phyloP scores from a whole-genome alignment of 2,888 invertebrate genomes.

The Xylota segnis region DNA sequence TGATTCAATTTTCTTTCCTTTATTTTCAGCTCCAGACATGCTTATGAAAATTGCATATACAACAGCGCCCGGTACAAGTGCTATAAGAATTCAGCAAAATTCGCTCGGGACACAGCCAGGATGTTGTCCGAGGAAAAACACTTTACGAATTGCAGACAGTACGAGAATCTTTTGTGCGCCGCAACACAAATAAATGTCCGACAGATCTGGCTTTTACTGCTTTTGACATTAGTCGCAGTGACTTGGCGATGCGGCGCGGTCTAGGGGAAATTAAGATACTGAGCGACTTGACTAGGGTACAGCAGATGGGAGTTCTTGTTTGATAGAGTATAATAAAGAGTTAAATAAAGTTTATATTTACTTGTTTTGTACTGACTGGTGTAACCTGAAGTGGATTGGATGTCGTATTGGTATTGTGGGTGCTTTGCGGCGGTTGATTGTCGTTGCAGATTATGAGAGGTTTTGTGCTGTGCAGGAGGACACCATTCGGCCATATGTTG shows the following conservation, averaged over 20 bases:
- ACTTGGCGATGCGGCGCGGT: constrained; percentile 15
- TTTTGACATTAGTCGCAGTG: constrained; percentile 15
- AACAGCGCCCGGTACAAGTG: constrained; percentile 84
- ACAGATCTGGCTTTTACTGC: constrained; percentile 19
- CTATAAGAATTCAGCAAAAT: constrained; percentile 82
- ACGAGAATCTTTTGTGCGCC: constrained; percentile 81
- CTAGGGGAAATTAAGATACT: neutral
- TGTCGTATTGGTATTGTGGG: neutral
- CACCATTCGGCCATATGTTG: neutral
- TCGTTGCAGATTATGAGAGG: neutral
- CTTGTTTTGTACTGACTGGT: neutral
- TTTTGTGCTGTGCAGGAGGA: neutral
- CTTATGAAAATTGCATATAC: constrained; percentile 84
- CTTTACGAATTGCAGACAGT: constrained; percentile 82
- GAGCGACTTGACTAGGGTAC: neutral
- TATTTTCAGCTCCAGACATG: constrained; percentile 82
- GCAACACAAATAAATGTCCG: constrained; percentile 25
- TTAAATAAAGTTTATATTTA: constrained; percentile 23
- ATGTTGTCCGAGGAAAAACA: constrained; percentile 84
- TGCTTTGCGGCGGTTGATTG: neutral
- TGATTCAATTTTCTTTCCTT: constrained; percentile 3
- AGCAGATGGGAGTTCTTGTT: neutral
- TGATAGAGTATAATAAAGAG: constrained; percentile 11
- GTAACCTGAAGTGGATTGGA: neutral
- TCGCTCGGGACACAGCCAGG: constrained; percentile 83